A percentile compares a stretch with the other conserved stretches of the same genome.
phyloP scores from a whole-genome alignment of 2,113 vertebrate genomes.

The Tenrec ecaudatus region DNA sequence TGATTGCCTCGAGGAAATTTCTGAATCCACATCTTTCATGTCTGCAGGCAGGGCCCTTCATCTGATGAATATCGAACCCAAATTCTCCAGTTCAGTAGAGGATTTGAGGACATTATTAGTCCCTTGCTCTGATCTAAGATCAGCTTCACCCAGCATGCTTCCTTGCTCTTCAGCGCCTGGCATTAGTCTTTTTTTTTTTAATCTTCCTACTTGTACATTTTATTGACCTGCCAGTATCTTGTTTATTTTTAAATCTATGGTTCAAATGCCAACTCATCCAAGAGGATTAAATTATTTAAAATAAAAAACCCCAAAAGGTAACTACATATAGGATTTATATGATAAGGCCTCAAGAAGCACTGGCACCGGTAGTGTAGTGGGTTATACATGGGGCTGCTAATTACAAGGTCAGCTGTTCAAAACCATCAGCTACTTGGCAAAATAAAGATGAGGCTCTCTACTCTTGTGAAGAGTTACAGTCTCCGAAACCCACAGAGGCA shows the following conservation, averaged over 20 bases:
- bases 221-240: not conserved
- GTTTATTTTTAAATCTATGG: slow-evolving; percentile 1
- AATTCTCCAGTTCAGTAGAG: not conserved
- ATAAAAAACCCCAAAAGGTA: not conserved
- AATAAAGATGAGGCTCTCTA: too few relatives aligned
- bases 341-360: slow-evolving; percentile 2
- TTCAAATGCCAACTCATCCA: not conserved
- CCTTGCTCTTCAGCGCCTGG: not conserved
- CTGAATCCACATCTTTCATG: slow-evolving; percentile 44
- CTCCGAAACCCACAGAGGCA: too few relatives aligned
- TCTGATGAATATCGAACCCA: not conserved
- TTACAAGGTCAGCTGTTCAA: too few relatives aligned
- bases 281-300: not conserved
- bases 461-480: too few relatives aligned
- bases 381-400: too few relatives aligned
- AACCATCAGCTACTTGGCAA: too few relatives aligned
- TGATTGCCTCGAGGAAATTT: slow-evolving; percentile 39
- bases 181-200: not conserved
- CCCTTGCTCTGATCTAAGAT: not conserved
- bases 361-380: too few relatives aligned
- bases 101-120: not conserved
- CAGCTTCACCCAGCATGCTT: not conserved
- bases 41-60: slow-evolving; percentile 11
- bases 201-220: not conserved
- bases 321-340: not conserved